Evolutionary conservation across 2,113 vertebrate genomes (phyloP).

Genomic region (Hyperopisus bebe): DNA sequence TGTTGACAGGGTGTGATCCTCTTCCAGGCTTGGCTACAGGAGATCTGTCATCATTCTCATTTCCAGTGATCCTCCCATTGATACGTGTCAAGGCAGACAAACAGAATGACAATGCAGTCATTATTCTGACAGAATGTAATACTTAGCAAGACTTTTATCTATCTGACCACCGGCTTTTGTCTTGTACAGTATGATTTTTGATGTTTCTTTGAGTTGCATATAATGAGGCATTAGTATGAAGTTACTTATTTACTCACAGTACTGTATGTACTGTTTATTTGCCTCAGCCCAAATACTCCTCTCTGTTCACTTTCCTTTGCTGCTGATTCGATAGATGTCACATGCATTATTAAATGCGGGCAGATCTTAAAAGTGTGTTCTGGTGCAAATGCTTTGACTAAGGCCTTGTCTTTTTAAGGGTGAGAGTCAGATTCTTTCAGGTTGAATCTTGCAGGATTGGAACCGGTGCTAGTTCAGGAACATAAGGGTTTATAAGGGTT

Average conservation of each 20-base stretch:
- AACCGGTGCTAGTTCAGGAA: constrained; percentile 8
- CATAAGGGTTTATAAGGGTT: neutral
- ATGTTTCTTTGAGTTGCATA: neutral
- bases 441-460: constrained; percentile 19
- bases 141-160: neutral
- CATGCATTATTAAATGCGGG: neutral
- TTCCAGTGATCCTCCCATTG: neutral
- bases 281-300: neutral
- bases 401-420: neutral
- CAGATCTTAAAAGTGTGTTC: neutral
- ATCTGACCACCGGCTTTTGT: neutral
- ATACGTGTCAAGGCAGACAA: neutral
- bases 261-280: neutral
- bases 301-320: neutral
- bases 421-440: constrained; percentile 19
- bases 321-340: neutral
- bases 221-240: neutral
- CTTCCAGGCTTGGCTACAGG: constrained; percentile 27
- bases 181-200: neutral
- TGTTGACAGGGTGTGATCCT: neutral
- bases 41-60: neutral
- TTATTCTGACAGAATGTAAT: neutral
- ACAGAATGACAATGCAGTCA: neutral
- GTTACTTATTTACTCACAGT: neutral
- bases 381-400: neutral